Conservation (phyloP, 2,113 vertebrate genomes). For the Pan troglodytes region NHGRI_mPanTro3-v2.1_pri NC_072417.2:92663001-92663500, state of each 20-base stretch:
- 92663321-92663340: constrained; percentile 79
- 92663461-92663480: background rate
- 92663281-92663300: constrained; percentile 71
- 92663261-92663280: constrained; percentile 56
- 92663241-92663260: constrained; percentile 49
- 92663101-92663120: background rate
- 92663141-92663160: background rate
- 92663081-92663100: background rate
- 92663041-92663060: fast-evolving
- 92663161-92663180: fast-evolving
- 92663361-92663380: constrained; percentile 43
- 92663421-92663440: background rate
- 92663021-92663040: background rate
- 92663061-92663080: fast-evolving
- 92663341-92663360: constrained; percentile 78
- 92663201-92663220: fast-evolving
- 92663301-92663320: constrained; percentile 70
- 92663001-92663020: fast-evolving
- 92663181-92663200: background rate
- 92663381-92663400: constrained; percentile 39
- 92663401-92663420: background rate
- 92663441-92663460: fast-evolving
- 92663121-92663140: background rate
- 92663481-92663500: background rate
- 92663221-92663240: background rate